phyloP scores from a whole-genome alignment of 2,797 vertebrate genomes.

The Sebastes minor region DNA sequence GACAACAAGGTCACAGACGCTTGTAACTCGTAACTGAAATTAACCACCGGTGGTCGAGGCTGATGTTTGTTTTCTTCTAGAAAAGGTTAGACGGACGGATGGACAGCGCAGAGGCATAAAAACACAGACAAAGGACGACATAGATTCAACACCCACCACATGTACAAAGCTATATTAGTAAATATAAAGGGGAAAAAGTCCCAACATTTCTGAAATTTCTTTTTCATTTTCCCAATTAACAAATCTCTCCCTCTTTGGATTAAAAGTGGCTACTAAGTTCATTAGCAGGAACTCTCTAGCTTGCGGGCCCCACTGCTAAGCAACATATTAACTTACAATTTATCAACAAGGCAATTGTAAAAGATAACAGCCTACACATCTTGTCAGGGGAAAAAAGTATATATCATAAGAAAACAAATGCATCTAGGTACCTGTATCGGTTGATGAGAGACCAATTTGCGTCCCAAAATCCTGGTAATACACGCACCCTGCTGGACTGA shows the following conservation, averaged over 20 bases:
- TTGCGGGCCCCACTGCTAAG: not conserved
- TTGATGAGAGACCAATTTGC: not conserved
- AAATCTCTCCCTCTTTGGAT: not conserved
- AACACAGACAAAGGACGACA: not conserved
- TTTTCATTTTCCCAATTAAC: not conserved
- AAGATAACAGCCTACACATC: not conserved
- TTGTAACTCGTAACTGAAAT: too few relatives aligned
- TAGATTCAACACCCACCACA: not conserved
- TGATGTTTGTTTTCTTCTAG: too few relatives aligned
- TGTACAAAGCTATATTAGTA: not conserved
- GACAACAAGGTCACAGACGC: too few relatives aligned
- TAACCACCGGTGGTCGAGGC: too few relatives aligned
- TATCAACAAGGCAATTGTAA: not conserved
- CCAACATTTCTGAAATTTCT: not conserved
- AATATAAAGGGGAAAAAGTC: not conserved
- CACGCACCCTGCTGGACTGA: not conserved
- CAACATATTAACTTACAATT: not conserved
- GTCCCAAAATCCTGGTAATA: conserved; percentile 15
- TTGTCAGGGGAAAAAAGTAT: not conserved
- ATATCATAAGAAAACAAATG: not conserved
- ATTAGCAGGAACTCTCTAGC: not conserved
- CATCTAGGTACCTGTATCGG: conserved; percentile 37
- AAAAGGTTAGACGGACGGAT: too few relatives aligned
- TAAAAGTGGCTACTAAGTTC: not conserved
- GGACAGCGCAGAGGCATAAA: not conserved